Evolutionary conservation across 2,113 vertebrate genomes (phyloP), one percentile per base, ranked within the genome.

Genomic region (Tragelaphus scriptus): DNA sequence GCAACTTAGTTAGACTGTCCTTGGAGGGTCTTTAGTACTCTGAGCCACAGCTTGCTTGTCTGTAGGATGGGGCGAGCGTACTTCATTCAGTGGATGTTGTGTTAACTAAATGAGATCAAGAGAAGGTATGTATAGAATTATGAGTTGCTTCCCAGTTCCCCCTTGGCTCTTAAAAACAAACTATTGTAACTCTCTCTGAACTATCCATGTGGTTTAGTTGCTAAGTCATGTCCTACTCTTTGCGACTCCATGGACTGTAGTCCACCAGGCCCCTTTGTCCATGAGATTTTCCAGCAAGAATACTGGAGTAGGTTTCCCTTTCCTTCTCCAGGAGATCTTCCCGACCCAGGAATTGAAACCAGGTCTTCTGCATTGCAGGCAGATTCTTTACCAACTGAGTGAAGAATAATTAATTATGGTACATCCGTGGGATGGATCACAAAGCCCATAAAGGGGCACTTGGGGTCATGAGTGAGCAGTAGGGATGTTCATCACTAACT

Each of bases 361-460:
- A 2, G 19, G 68, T 75, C 68, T 40, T 75, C n/a, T 75, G 68
- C 68, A 75, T 40, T 75, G 68, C n/a, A 75, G 68, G 68, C 68
- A 40, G 68, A 75, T 75, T 75, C 68, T 40, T 71, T 71, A 71
- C 68, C 2, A 10, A 71, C 19, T 40, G 68, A 23, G 68, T 40
- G 68, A 71, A 71, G 68, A 40, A 40, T 71, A 71, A 28, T 19
- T 7, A n/a, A 25, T 3, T 19, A n/a, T 3, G 59, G 80, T 17
- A 58, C n/a, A 14, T 9, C n/a, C 10, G 4, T 0, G 1, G 7
- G 26, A 17, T 0, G 58, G 40, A 47, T 32, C 12, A 10, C 26
- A 36, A 0, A 40, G 55, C 21, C 61, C 68, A 59, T 36, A 16
- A 36, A 89, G 28, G 40, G 55, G 13, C 12, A 19, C 7, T 5